phyloP scores from a whole-genome alignment of 2,888 invertebrate species.

The Plemyria rubiginata region DNA sequence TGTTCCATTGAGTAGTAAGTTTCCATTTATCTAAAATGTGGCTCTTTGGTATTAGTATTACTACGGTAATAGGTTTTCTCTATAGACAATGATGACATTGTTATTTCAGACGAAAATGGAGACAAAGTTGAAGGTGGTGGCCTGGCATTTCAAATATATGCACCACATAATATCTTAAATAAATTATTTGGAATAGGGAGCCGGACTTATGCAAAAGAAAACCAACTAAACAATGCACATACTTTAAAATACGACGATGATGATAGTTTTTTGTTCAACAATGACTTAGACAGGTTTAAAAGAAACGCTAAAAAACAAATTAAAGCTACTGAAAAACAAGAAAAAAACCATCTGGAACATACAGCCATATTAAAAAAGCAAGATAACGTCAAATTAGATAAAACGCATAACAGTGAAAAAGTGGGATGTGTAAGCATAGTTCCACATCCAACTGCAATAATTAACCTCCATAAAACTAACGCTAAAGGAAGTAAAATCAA shows the following conservation, averaged over 20 bases:
- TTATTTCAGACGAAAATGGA: not conserved
- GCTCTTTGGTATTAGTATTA: not conserved
- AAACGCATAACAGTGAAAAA: slow-evolving; percentile 36
- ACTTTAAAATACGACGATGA: slow-evolving; percentile 7
- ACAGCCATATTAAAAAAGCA: slow-evolving; percentile 6
- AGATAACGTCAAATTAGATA: slow-evolving; percentile 1
- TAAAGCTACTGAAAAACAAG: slow-evolving; percentile 19
- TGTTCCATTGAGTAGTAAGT: slow-evolving; percentile 2
- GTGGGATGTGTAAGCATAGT: slow-evolving; percentile 54
- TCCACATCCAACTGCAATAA: slow-evolving; percentile 51
- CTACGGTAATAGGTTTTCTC: not conserved
- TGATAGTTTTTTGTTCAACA: slow-evolving; percentile 14
- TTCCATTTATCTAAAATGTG: not conserved
- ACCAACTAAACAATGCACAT: slow-evolving; percentile 14
- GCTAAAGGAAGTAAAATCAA: slow-evolving; percentile 36
- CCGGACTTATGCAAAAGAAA: slow-evolving; percentile 31
- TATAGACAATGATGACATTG: not conserved
- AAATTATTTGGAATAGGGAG: slow-evolving; percentile 24
- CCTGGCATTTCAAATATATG: not conserved
- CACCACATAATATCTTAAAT: slow-evolving; percentile 11
- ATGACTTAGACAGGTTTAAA: slow-evolving; percentile 16
- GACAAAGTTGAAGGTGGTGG: slow-evolving; percentile 9
- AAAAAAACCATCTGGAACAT: not conserved
- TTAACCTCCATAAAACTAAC: slow-evolving; percentile 45
- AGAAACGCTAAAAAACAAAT: slow-evolving; percentile 23